Evolutionary conservation across 2,888 invertebrate genomes (phyloP).

Genomic region (Hypselothyrea guttata): DNA sequence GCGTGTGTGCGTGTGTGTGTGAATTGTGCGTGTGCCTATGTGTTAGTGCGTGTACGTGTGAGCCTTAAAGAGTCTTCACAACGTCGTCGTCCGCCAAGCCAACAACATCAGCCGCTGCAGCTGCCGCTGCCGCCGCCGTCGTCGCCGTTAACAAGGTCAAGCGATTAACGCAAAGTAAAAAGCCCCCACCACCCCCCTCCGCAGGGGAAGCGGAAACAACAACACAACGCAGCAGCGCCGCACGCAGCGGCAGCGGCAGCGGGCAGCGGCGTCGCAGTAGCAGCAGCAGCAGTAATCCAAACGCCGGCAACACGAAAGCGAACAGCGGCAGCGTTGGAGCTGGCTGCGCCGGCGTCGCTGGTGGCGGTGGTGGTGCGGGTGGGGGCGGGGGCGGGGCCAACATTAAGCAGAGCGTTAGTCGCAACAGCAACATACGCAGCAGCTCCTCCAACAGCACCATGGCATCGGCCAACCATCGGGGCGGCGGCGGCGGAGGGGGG

Average conservation of each 20-base stretch:
- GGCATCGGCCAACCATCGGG: slow-evolving; percentile 83
- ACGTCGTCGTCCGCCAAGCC: slow-evolving; percentile 74
- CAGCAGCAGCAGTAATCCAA: slow-evolving; percentile 77
- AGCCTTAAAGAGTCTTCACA: slow-evolving; percentile 56
- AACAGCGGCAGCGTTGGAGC: slow-evolving; percentile 77
- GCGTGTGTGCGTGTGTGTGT: slow-evolving; percentile 23
- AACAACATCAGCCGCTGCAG: slow-evolving; percentile 75
- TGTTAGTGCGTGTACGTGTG: slow-evolving; percentile 13
- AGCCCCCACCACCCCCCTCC: slow-evolving; percentile 49
- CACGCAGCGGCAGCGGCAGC: slow-evolving; percentile 66
- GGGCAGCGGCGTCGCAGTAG: slow-evolving; percentile 75
- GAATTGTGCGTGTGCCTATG: slow-evolving; percentile 24
- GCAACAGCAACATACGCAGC: slow-evolving; percentile 82
- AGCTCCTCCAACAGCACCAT: slow-evolving; percentile 83
- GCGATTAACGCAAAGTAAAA: slow-evolving; percentile 60
- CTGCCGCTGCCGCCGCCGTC: slow-evolving; percentile 65
- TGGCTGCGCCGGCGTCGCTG: slow-evolving; percentile 75
- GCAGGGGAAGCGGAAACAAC: slow-evolving; percentile 27
- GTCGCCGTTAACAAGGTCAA: slow-evolving; percentile 39
- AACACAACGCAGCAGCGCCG: slow-evolving; percentile 30
- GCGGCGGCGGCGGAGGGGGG: slow-evolving; percentile 79
- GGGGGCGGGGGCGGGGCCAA: too few species aligned
- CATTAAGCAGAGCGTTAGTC: slow-evolving; percentile 81
- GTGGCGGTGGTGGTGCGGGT: slow-evolving; percentile 66
- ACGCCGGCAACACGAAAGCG: slow-evolving; percentile 76